Evolutionary conservation across 1,140 invertebrate genomes (phyloP).

Genomic region (Ostrea edulis): DNA sequence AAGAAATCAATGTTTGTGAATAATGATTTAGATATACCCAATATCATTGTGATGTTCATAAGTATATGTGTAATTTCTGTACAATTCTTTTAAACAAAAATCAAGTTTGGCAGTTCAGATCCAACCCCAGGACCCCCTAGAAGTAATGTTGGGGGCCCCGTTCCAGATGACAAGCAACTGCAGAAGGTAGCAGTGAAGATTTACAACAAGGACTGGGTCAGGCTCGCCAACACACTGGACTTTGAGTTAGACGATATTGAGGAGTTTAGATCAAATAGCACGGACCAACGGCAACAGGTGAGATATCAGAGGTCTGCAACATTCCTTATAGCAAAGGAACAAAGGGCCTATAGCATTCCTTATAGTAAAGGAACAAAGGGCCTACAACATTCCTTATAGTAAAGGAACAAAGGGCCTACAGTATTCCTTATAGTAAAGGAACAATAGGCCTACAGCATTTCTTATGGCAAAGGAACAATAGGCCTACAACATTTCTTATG

Average conservation of each 20-base stretch:
- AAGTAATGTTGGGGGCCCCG: conserved; percentile 37
- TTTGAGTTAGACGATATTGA: conserved; percentile 72
- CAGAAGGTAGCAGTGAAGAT: conserved; percentile 71
- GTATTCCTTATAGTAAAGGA: no score
- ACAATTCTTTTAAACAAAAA: not conserved
- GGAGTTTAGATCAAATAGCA: conserved; percentile 53
- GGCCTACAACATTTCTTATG: not conserved
- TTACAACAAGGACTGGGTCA: conserved; percentile 71
- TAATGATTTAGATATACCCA: no score
- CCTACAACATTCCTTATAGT: no score
- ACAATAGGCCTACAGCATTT: no score
- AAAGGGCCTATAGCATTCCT: not conserved
- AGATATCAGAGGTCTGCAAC: not conserved
- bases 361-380: no score
- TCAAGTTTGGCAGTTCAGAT: conserved; percentile 50
- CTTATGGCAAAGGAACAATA: no score
- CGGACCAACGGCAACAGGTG: conserved; percentile 19
- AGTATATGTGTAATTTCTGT: not conserved
- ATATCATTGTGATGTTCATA: no score
- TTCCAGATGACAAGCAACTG: conserved; percentile 70
- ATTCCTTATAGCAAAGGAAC: not conserved
- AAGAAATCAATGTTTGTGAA: no score
- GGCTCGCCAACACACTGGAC: conserved; percentile 74
- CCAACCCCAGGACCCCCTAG: conserved; percentile 5
- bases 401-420: no score